Evolutionary conservation across 92 coral and sea anemone species (phyloP).

Genomic region (Porites evermanni): DNA sequence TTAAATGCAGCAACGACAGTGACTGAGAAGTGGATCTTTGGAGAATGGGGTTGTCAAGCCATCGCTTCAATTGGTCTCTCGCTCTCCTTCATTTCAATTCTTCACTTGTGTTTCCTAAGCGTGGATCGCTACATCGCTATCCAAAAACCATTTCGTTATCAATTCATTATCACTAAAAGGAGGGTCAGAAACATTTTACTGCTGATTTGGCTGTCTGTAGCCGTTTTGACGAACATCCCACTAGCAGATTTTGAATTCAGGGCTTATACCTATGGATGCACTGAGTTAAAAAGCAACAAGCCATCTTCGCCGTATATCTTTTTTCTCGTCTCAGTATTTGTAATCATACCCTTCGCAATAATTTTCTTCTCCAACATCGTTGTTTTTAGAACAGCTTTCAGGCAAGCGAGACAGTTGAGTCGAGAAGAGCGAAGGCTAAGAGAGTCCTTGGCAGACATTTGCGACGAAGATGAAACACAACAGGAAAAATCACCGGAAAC

Average conservation of each 20-base stretch:
- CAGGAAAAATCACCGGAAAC: constrained; percentile 9
- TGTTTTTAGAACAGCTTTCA: constrained; percentile 78
- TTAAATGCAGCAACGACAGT: constrained; percentile 79
- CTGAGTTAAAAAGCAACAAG: neutral
- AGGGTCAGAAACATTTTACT: constrained; percentile 47
- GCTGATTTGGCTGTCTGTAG: constrained; percentile 68
- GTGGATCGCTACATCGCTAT: constrained; percentile 92
- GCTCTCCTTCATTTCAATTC: constrained; percentile 79
- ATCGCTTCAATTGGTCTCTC: constrained; percentile 77
- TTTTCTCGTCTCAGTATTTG: constrained; percentile 65
- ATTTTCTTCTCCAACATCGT: constrained; percentile 79
- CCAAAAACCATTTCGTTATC: constrained; percentile 79
- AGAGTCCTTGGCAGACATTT: constrained; percentile 16
- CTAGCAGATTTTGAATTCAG: constrained; percentile 80
- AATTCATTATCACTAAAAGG: constrained; percentile 63
- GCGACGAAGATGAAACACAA: neutral
- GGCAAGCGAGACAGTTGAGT: constrained; percentile 76
- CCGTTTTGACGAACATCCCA: constrained; percentile 72
- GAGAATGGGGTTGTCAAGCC: constrained; percentile 70
- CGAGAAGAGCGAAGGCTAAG: constrained; percentile 63
- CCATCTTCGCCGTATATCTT: constrained; percentile 61
- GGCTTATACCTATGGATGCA: constrained; percentile 85
- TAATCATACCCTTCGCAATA: constrained; percentile 73
- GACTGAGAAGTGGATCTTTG: constrained; percentile 85
- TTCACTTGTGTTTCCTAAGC: constrained; percentile 88